Base-by-base conservation (phyloP, 2,888 invertebrate genomes). In the Thysanoteuthis rhombus region DNA sequence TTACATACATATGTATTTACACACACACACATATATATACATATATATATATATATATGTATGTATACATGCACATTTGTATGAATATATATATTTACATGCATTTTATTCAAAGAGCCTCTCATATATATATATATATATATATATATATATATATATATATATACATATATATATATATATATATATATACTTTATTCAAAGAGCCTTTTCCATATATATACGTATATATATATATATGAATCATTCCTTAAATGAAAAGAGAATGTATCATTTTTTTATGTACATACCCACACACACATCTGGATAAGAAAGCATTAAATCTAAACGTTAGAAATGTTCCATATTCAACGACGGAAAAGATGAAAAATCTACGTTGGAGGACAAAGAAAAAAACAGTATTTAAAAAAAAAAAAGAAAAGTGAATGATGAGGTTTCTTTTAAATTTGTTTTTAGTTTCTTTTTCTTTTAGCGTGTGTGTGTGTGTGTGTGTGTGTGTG, bases 301-400 rank as follows among this genome's bases (percentile, higher is more conserved):
- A 16, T 75, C 75, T 75, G n/a, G 75, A 75, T 75, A 19, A 75
- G 10, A 3, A 75, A 75, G 16, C n/a, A n/a, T n/a, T 75, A 36
- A 75, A 75, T 12, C 28, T 58, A 1, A 36, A 75, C 12, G 36
- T n/a, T 75, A 32, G n/a, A 75, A 75, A 36, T 75, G n/a, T n/a
- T 75, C n/a, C 6, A 75, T n/a, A 75, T n/a, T 36, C 10, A 75
- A 75, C n/a, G 36, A 75, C n/a, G 75, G 75, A 36, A 3, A 75
- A n/a, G 36, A 75, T 75, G 75, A 36, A 75, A 75, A 75, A 75
- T 75, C 75, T n/a, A n/a, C 12, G 19, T n/a, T 75, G 92, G n/a
- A 92, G 45, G 92, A 92, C 40, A 92, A 92, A n/a, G 92, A 92
- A 92, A 92, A 28, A 45, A 92, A n/a, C n/a, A 38, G 32, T 28